Percentiles rank a stretch among this genome's conserved stretches.
Conservation (phyloP, 2,797 vertebrate genomes). For the Momotus momota region DNA sequence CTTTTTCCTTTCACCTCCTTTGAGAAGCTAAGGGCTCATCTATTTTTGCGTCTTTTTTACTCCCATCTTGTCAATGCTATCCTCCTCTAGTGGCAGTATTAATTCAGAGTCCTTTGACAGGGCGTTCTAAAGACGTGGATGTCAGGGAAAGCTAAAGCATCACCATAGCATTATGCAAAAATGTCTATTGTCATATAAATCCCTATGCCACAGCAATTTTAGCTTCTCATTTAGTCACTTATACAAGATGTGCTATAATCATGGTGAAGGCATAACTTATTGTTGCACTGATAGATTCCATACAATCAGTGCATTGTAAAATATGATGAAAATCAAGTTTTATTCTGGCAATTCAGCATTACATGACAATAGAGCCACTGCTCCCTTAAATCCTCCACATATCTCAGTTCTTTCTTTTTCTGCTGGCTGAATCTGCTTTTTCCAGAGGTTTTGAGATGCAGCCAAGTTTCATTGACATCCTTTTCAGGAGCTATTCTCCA, state of each 20-base stretch:
- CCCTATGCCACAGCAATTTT: conserved; percentile 38
- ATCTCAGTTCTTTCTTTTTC: background rate
- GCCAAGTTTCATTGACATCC: background rate
- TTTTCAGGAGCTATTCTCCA: background rate
- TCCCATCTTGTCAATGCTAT: background rate
- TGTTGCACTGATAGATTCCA: conserved; percentile 38
- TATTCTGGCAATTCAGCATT: conserved; percentile 46
- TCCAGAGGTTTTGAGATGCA: background rate
- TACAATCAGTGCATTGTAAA: conserved; percentile 55
- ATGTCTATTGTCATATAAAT: conserved; percentile 62
- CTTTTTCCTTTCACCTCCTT: background rate
- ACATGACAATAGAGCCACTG: conserved; percentile 24
- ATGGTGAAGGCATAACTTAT: conserved; percentile 43
- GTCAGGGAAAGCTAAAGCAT: conserved; percentile 31
- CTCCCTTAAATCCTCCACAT: conserved; percentile 28
- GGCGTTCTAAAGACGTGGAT: background rate
- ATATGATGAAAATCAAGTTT: conserved; percentile 59
- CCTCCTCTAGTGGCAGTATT: background rate
- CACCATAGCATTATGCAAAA: conserved; percentile 62
- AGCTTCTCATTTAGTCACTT: conserved; percentile 61
- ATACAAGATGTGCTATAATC: conserved; percentile 39
- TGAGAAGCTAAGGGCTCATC: background rate
- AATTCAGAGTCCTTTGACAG: conserved; percentile 32
- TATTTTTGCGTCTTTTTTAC: background rate
- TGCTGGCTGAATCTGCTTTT: conserved; percentile 16